These are phyloP conservation scores for Rhea americana DNA, from an alignment of 2,113 vertebrate genomes.

Conservation along the genomic window DNA sequence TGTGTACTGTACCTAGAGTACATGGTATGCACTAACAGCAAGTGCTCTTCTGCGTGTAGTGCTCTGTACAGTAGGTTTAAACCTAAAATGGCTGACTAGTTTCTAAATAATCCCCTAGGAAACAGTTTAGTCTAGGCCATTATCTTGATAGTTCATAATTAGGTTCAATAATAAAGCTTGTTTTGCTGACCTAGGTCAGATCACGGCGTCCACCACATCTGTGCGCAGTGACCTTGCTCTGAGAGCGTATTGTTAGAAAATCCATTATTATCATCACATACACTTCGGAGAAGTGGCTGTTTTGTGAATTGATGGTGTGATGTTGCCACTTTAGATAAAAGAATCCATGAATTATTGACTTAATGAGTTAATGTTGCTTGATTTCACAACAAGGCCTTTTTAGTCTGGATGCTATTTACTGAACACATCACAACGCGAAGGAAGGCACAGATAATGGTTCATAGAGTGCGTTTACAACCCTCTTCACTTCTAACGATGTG, in stretches of 20 bases:
- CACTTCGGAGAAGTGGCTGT: constrained; percentile 85
- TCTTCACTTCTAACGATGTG: constrained; percentile 6
- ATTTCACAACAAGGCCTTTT: constrained; percentile 83
- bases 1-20: accelerated
- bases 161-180: constrained; percentile 83
- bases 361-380: constrained; percentile 88
- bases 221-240: constrained; percentile 81
- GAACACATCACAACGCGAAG: constrained; percentile 68
- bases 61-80: constrained; percentile 65
- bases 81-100: constrained; percentile 73
- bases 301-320: constrained; percentile 87
- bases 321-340: constrained; percentile 90
- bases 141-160: constrained; percentile 87
- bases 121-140: constrained; percentile 79
- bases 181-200: constrained; percentile 83
- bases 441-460: constrained; percentile 46
- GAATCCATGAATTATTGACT: constrained; percentile 90
- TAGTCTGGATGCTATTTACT: constrained; percentile 73
- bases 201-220: constrained; percentile 74
- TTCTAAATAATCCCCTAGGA: constrained; percentile 82
- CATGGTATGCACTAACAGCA: neutral
- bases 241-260: constrained; percentile 84
- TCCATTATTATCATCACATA: constrained; percentile 88
- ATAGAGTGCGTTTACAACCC: constrained; percentile 4
- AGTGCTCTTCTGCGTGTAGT: constrained; percentile 1